Base-by-base conservation (phyloP, 2,888 invertebrate genomes). In the Tetheella fluctuosa region DNA sequence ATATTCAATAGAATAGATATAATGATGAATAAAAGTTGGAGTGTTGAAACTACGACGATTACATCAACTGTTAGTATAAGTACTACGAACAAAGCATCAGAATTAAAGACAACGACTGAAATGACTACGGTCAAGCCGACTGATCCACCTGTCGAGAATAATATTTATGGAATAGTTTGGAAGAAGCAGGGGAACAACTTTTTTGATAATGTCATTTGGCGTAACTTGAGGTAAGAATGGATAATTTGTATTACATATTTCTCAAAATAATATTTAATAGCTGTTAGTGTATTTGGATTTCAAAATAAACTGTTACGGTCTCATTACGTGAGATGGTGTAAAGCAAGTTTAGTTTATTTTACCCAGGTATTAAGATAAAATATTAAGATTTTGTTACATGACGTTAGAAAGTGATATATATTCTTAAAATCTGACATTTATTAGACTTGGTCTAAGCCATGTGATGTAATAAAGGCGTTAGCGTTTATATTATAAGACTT, bases 11-110 rank as follows among this genome's bases (percentile, higher is more conserved):
- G 87, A 80, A 88, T 92, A 89, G 91, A 92, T 77, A 79, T 93
- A 80, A 89, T 92, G 86, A 84, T 92, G 83, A 93, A 93, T 70
- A 92, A 89, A 74, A 92, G 92, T 89, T 93, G 93, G 93, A 93
- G 92, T 73, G 91, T 93, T 55, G 91, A 92, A 73, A 93, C 93
- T 0, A 91, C 92, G 17, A 91, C 91, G 20, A 73, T 89, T 10
- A 89, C 89, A 64, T 88, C 91, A 61, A 92, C 93, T 62, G 86
- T 88, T 84, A 91, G 91, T 76, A 74, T 91, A 82, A 91, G 89
- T 76, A 88, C 89, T 60, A 86, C 88, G 12, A 86, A 83, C 70
- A 89, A 81, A 73, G 67, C 79, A 23, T 78, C 80, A 59, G 82
- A 84, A 62, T 60, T 74, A 63, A 79, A 77, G 69, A 82, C 81